phyloP scores from a whole-genome alignment of 2,888 invertebrate genomes.

The Sepiola atlantica region DNA sequence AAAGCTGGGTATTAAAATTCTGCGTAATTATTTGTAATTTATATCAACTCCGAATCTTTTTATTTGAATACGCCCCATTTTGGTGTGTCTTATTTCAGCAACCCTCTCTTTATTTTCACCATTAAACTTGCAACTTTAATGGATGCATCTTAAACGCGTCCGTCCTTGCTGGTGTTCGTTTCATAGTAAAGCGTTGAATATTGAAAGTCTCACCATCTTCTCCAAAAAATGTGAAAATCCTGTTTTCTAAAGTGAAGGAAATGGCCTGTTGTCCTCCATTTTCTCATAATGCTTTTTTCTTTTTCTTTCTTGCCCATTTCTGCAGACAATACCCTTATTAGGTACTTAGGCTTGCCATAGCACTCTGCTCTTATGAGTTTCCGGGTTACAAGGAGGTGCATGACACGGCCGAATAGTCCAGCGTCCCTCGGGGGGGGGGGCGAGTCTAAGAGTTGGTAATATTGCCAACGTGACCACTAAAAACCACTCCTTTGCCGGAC shows the following conservation, averaged over 20 bases:
- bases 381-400: not conserved
- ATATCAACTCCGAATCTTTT: too few relatives aligned
- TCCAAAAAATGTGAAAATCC: not conserved
- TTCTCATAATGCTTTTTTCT: not conserved
- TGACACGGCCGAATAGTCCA: not conserved
- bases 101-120: too few relatives aligned
- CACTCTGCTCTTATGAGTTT: not conserved
- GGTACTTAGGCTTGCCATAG: not conserved
- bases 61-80: too few relatives aligned
- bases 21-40: too few relatives aligned
- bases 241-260: conserved; percentile 4
- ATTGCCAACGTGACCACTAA: not conserved
- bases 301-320: not conserved
- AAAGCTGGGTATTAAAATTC: too few relatives aligned
- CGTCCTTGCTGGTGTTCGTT: too few relatives aligned
- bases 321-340: not conserved
- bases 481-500: not conserved
- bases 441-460: not conserved
- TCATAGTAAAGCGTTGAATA: not conserved
- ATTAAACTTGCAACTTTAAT: too few relatives aligned
- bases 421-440: not conserved
- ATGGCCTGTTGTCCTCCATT: not conserved
- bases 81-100: too few relatives aligned
- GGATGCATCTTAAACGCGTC: too few relatives aligned
- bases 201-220: not conserved